Percentiles rank a stretch among this genome's conserved stretches.
phyloP scores from a whole-genome alignment of 2,888 invertebrate species.

The Pegoplata infirma region DNA sequence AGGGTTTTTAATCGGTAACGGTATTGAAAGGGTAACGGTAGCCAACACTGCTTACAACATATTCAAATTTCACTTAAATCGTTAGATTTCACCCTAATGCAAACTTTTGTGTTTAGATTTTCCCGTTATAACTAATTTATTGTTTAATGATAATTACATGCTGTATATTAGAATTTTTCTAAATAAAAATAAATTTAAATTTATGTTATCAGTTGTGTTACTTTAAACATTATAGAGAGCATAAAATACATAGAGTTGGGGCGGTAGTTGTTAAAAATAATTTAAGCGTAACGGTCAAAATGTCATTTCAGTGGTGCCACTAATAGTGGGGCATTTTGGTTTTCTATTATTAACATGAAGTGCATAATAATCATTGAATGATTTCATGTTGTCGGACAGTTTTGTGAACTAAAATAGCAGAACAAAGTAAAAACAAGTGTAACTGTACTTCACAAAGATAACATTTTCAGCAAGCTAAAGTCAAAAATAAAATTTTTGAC shows the following conservation, averaged over 20 bases:
- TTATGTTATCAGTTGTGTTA: constrained; percentile 44
- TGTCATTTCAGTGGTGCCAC: constrained; percentile 36
- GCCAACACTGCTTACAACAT: too few species aligned
- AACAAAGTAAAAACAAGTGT: too few species aligned
- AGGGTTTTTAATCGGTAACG: too few species aligned
- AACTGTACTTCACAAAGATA: too few species aligned
- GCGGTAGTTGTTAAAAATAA: constrained; percentile 33
- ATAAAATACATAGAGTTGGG: constrained; percentile 20
- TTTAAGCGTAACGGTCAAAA: constrained; percentile 59
- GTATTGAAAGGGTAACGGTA: too few species aligned
- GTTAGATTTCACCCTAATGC: too few species aligned
- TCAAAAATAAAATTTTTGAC: too few species aligned
- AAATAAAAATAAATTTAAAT: constrained; percentile 32
- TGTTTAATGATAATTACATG: constrained; percentile 56
- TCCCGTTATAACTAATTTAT: constrained; percentile 39
- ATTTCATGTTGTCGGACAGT: background rate
- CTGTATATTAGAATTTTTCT: constrained; percentile 13
- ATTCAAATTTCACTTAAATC: too few species aligned
- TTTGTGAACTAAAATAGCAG: too few species aligned
- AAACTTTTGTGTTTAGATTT: background rate
- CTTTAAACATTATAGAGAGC: constrained; percentile 6
- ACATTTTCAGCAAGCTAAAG: too few species aligned
- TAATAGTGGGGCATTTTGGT: constrained; percentile 19
- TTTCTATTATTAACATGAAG: background rate
- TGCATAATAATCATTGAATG: background rate